These are phyloP conservation scores for Candidula unifasciata DNA, from an alignment of 2,888 invertebrate species.

Conservation along the genomic window DNA sequence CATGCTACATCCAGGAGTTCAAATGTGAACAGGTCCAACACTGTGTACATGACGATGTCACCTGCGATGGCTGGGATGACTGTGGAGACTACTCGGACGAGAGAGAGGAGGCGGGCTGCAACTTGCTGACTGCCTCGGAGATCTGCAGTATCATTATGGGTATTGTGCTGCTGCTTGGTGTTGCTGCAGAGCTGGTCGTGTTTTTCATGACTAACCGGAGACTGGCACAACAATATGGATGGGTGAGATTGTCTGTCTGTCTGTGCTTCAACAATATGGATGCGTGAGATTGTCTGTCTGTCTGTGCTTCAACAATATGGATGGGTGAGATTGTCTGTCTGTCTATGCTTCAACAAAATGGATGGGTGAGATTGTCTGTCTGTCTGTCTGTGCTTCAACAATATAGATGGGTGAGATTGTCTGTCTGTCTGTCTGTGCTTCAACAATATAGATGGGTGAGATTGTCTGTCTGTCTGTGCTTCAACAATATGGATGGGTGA, in stretches of 20 bases:
- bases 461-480: too few species aligned
- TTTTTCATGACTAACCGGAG: constrained; percentile 30
- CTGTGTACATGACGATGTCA: constrained; percentile 46
- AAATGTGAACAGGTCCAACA: constrained; percentile 36
- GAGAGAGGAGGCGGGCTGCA: constrained; percentile 45
- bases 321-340: too few species aligned
- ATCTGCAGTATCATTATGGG: constrained; percentile 47
- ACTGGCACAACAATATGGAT: not conserved
- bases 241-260: constrained; percentile 6
- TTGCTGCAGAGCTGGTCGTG: not conserved
- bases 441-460: too few species aligned
- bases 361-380: too few species aligned
- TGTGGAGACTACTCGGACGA: constrained; percentile 49
- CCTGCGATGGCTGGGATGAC: constrained; percentile 52
- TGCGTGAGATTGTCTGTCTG: too few species aligned
- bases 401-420: too few species aligned
- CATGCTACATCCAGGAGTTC: constrained; percentile 40
- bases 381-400: too few species aligned
- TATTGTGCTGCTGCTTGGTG: constrained; percentile 18
- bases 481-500: too few species aligned
- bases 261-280: not conserved
- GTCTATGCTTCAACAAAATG: too few species aligned
- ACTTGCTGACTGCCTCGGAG: constrained; percentile 39
- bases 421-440: too few species aligned
- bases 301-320: too few species aligned